Evolutionary conservation across 1,140 invertebrate genomes (phyloP).

Genomic region (Drosophila tristis): DNA sequence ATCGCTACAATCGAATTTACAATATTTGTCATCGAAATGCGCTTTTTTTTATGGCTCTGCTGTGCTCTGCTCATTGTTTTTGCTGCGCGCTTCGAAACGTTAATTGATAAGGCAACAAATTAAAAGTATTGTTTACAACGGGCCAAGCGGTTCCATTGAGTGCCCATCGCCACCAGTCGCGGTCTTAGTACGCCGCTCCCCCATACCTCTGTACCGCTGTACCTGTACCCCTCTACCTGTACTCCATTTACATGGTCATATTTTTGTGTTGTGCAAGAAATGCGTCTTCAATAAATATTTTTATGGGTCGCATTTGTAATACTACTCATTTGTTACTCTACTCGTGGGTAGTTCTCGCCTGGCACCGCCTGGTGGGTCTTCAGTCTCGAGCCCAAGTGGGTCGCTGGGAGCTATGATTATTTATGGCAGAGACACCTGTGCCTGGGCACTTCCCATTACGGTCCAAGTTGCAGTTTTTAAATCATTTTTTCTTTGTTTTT

Average conservation of each 20-base stretch:
- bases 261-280: constrained; percentile 64
- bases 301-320: constrained; percentile 48
- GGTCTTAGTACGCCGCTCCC: constrained; percentile 32
- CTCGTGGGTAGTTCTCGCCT: constrained; percentile 11
- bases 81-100: constrained; percentile 11
- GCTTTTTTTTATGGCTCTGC: constrained; percentile 32
- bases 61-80: neutral
- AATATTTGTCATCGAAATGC: constrained; percentile 27
- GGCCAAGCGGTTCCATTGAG: constrained; percentile 47
- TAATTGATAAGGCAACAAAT: constrained; percentile 70
- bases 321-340: constrained; percentile 27
- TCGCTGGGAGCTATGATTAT: constrained; percentile 40
- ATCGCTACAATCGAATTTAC: neutral
- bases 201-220: neutral
- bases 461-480: constrained; percentile 25
- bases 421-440: constrained; percentile 59
- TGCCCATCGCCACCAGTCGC: constrained; percentile 45
- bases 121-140: constrained; percentile 63
- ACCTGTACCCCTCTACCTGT: neutral
- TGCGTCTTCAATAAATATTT: constrained; percentile 70
- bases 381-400: constrained; percentile 52
- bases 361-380: constrained; percentile 25
- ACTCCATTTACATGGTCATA: constrained; percentile 37
- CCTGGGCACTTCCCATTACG: constrained; percentile 22
- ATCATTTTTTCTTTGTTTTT: constrained; percentile 15